Evolutionary conservation across 1,140 invertebrate genomes (phyloP).

Genomic region (Macrocentrus cingulum): DNA sequence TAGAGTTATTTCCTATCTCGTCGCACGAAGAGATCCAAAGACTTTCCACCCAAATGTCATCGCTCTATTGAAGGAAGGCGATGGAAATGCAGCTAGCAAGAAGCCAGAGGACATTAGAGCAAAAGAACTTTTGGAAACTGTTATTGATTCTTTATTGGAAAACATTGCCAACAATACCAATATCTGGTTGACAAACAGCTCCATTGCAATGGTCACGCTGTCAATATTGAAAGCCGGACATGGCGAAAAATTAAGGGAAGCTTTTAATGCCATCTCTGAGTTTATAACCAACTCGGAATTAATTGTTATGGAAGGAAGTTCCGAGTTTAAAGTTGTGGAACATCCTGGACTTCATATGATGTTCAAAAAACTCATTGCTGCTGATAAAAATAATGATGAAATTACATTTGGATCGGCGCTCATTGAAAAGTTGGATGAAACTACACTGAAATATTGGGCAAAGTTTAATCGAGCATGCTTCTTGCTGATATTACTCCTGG

Average conservation of each 20-base stretch:
- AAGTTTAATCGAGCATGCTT: constrained; percentile 66
- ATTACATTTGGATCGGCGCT: constrained; percentile 57
- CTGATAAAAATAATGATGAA: constrained; percentile 60
- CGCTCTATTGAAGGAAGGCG: constrained; percentile 71
- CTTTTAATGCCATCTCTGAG: constrained; percentile 55
- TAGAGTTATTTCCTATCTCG: constrained; percentile 78
- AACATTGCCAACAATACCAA: constrained; percentile 64
- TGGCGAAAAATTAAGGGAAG: constrained; percentile 40
- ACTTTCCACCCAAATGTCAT: constrained; percentile 76
- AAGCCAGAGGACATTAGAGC: constrained; percentile 74
- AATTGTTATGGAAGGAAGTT: constrained; percentile 51
- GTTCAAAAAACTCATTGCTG: constrained; percentile 75
- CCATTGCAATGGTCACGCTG: constrained; percentile 70
- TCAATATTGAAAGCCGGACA: constrained; percentile 69
- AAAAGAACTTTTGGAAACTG: constrained; percentile 72
- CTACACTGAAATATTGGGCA: constrained; percentile 60
- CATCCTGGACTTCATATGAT: constrained; percentile 78
- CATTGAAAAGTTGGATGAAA: constrained; percentile 45
- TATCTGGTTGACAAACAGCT: constrained; percentile 71
- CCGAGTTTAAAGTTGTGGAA: constrained; percentile 69
- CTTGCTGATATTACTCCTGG: constrained; percentile 59
- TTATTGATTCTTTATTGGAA: constrained; percentile 66
- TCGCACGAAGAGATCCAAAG: constrained; percentile 73
- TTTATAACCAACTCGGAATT: constrained; percentile 55
- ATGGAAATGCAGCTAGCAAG: constrained; percentile 73